These are phyloP conservation scores for Cephus spinipes DNA, from an alignment of 2,888 invertebrate genomes.

Conservation along the genomic window DNA sequence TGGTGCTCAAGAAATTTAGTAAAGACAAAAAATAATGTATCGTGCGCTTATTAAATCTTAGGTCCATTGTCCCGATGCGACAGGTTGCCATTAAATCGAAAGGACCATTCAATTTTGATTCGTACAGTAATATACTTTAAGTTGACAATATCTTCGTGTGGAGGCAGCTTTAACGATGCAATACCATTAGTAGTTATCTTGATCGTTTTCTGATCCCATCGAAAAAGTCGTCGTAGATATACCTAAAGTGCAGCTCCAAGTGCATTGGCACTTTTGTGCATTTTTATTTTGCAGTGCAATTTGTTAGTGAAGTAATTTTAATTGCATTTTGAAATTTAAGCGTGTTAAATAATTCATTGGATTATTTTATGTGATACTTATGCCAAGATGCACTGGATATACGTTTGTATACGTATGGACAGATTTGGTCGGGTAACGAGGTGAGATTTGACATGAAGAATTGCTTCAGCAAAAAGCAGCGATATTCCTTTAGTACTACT, in stretches of 20 bases:
- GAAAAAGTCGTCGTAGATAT: not conserved
- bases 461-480: not conserved
- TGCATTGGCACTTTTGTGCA: not conserved
- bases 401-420: not conserved
- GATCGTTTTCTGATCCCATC: not conserved
- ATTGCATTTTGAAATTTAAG: too few species aligned
- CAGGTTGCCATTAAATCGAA: not conserved
- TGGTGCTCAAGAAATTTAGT: not conserved
- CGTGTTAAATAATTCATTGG: too few species aligned
- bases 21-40: not conserved
- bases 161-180: not conserved
- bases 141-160: not conserved
- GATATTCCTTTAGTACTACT: not conserved
- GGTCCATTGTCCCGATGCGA: not conserved
- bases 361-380: not conserved
- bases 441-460: not conserved
- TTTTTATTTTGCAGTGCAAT: too few species aligned
- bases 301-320: too few species aligned
- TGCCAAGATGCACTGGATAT: not conserved
- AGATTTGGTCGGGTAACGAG: not conserved
- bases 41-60: not conserved
- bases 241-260: not conserved
- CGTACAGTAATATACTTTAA: not conserved
- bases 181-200: not conserved
- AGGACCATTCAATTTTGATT: not conserved